Evolutionary conservation across 2,113 vertebrate species (phyloP), one percentile per base, ranked within the genome.

Genomic region (Murina feae): DNA sequence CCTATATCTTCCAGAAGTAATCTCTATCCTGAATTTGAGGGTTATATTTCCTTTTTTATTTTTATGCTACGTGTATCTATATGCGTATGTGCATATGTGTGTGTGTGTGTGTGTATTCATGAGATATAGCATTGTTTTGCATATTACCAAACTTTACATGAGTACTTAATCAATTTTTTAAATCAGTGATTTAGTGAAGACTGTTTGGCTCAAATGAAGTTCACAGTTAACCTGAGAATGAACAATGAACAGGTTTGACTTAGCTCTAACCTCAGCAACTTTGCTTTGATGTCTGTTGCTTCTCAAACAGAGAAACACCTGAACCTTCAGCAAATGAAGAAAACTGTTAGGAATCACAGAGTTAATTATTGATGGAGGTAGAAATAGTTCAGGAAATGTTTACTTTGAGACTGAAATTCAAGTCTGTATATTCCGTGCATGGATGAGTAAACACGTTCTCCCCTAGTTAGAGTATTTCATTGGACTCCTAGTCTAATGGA

Each of bases 311-410:
- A 80, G 32, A 81, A 89, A 66, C 5, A 78, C 13, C 58, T 84
- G 28, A 90, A 42, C 42, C 65, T 75, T 76, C 25, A 92, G 44
- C 82, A 90, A 85, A 84, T 25, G 32, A 76, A 44, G 68, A 86
- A 92, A 94, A 71, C 25, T 72, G n/a, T 89, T 86, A 92, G 39
- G 60, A 78, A 23, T 78, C 28, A 76, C 78, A 42, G 32, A 92
- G 68, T 96, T 76, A 93, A 90, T 86, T 96, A 86, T 78, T 92
- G 74, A 55, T 82, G 20, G 58, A 71, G 21, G 20, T 74, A 90
- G 47, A 89, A 95, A 90, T 79, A 44, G 55, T 42, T 92, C 51
- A 92, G 82, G 66, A 92, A 76, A 85, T 76, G 58, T 86, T 92
- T 82, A 44, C 80, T 87, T 58, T 49, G n/a, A 83, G 53, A 14